phyloP scores from a whole-genome alignment of 2,113 vertebrate species.

The Neolamprologus fasciatus region DNA sequence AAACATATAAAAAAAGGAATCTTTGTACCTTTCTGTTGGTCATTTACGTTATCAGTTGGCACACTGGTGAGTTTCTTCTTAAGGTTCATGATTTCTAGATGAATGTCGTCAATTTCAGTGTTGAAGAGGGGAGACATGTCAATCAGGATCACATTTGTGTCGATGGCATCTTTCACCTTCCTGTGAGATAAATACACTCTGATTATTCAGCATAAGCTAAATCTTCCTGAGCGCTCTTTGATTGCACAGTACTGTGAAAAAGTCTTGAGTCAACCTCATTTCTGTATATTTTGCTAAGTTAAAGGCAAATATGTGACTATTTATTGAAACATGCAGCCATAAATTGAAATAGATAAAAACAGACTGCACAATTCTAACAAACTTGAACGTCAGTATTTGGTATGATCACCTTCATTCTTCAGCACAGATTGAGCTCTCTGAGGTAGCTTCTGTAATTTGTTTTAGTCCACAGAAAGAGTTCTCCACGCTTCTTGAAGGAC shows the following conservation, averaged over 20 bases:
- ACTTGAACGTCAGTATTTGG: neutral
- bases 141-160: slow-evolving; percentile 48
- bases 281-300: neutral
- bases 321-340: neutral
- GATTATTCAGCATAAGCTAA: neutral
- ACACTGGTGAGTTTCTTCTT: neutral
- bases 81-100: slow-evolving; percentile 62
- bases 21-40: neutral
- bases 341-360: neutral
- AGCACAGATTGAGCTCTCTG: neutral
- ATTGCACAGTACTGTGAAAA: neutral
- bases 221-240: neutral
- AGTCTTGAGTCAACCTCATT: neutral
- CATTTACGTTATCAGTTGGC: slow-evolving; percentile 1
- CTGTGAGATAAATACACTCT: slow-evolving; percentile 40
- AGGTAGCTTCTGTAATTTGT: neutral
- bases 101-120: slow-evolving; percentile 64
- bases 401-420: neutral
- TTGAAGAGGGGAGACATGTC: slow-evolving; percentile 65
- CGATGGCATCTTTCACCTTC: slow-evolving; percentile 60
- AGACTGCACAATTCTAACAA: neutral
- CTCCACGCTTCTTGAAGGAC: neutral
- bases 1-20: neutral
- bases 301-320: neutral
- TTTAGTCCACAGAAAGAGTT: neutral